Conservation (phyloP, 2,113 vertebrate genomes). For the Tupaia tana region DNA sequence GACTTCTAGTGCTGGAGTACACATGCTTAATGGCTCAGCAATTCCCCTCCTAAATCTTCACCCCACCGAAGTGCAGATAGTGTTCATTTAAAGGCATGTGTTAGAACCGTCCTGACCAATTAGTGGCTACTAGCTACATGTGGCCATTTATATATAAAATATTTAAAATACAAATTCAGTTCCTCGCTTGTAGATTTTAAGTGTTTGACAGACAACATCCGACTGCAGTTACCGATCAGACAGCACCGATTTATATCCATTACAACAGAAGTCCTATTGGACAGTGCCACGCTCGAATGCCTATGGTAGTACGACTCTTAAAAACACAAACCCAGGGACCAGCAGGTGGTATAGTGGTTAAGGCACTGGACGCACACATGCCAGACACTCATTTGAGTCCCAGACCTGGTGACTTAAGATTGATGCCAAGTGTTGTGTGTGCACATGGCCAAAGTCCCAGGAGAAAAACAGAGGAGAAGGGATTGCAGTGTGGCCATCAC, state of each 20-base stretch:
- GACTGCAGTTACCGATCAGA: neutral
- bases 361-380: too few species aligned
- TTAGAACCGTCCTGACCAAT: neutral
- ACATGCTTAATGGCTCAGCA: neutral
- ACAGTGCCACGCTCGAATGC: neutral
- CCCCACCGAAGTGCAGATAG: neutral
- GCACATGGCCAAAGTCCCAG: too few species aligned
- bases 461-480: too few species aligned
- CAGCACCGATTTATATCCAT: neutral
- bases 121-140: neutral
- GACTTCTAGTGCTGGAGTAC: too few species aligned
- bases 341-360: too few species aligned
- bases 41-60: neutral
- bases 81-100: neutral
- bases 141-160: neutral
- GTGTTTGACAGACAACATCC: neutral
- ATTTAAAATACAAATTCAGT: neutral
- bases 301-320: neutral
- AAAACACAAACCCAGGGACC: neutral
- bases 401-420: too few species aligned
- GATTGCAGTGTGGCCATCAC: too few species aligned
- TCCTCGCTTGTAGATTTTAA: neutral
- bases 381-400: too few species aligned
- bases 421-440: too few species aligned
- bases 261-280: neutral